Evolutionary conservation across 2,888 invertebrate species (phyloP).

Genomic region (Octonoba sinensis): DNA sequence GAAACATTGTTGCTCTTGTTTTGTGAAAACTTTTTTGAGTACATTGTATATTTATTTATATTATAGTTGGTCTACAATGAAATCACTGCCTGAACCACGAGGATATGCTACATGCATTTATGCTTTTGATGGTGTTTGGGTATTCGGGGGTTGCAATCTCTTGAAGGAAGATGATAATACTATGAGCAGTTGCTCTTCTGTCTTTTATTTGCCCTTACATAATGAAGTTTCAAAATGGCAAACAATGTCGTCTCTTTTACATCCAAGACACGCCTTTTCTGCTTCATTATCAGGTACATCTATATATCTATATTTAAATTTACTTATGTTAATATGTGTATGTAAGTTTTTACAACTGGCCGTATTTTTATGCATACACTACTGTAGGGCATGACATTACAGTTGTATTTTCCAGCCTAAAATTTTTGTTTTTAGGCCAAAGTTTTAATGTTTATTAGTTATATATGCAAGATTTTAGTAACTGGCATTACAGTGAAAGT

Average conservation of each 20-base stretch:
- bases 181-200: conserved; percentile 16
- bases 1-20: not conserved
- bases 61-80: conserved; percentile 3
- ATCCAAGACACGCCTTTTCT: conserved; percentile 17
- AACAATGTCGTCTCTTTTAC: not conserved
- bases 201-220: conserved; percentile 16
- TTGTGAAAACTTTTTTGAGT: not conserved
- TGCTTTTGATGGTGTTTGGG: not conserved
- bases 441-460: too few relatives aligned
- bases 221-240: conserved; percentile 8
- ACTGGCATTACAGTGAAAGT: too few relatives aligned
- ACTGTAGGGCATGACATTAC: too few relatives aligned
- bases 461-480: too few relatives aligned
- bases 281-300: conserved; percentile 20
- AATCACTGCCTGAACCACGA: not conserved
- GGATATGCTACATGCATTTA: too few relatives aligned
- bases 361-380: too few relatives aligned
- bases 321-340: too few relatives aligned
- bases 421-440: too few relatives aligned
- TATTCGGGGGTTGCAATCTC: conserved; percentile 18
- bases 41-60: not conserved
- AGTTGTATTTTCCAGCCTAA: too few relatives aligned
- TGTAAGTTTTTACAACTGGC: too few relatives aligned
- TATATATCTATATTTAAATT: not conserved
- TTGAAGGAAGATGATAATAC: not conserved